Percentiles rank a stretch among this genome's conserved stretches.
phyloP scores from a whole-genome alignment of 2,888 invertebrate genomes.

The Vannuccia rotundouncinata region DNA sequence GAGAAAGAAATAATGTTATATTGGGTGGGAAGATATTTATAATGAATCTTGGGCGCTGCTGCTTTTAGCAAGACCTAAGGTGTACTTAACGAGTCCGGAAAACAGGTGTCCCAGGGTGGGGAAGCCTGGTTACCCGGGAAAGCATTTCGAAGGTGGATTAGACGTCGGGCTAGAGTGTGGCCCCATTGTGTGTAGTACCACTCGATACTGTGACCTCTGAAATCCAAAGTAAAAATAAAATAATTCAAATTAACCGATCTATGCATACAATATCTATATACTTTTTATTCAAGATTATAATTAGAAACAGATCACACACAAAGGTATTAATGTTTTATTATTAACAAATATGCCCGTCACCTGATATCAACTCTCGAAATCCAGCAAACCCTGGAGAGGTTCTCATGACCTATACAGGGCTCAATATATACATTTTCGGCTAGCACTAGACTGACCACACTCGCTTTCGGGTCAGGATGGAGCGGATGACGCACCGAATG shows the following conservation, averaged over 20 bases:
- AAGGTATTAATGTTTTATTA: no score
- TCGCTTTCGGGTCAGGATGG: not conserved
- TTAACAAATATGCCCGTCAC: no score
- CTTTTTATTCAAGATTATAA: no score
- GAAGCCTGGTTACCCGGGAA: not conserved
- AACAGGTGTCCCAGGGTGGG: constrained; percentile 10
- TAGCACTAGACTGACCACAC: not conserved
- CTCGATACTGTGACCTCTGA: constrained; percentile 33
- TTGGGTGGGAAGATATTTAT: no score
- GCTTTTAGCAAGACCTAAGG: no score
- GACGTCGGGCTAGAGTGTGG: constrained; percentile 32
- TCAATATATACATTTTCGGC: constrained; percentile 2
- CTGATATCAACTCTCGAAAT: not conserved
- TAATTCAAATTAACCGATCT: no score
- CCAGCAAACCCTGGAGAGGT: not conserved
- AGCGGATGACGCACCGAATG: constrained; percentile 19
- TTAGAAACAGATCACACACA: no score
- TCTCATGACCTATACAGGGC: not conserved
- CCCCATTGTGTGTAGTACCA: constrained; percentile 37
- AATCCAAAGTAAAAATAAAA: not conserved
- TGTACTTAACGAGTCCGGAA: no score
- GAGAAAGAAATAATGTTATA: no score
- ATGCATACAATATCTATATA: no score
- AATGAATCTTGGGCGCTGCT: no score
- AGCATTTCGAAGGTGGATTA: constrained; percentile 32